Conservation (phyloP, 92 coral and sea anemone species). For the Epizoanthus rinbou region DNA sequence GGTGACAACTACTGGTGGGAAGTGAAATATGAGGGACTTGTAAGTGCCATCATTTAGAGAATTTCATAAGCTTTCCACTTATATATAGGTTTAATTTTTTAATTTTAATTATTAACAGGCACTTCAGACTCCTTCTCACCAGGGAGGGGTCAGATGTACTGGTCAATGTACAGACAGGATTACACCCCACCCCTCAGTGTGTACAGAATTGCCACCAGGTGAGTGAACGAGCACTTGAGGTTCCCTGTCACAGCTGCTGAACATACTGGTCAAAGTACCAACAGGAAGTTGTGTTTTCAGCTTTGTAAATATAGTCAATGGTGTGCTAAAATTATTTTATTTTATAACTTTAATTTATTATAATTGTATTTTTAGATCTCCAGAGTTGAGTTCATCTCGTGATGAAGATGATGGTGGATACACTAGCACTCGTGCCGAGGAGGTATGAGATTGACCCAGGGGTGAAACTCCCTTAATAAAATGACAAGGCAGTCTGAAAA, state of each 20-base stretch:
- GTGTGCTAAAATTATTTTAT: conserved; percentile 65
- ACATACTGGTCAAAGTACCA: conserved; percentile 81
- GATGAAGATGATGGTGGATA: conserved; percentile 95
- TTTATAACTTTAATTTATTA: not conserved
- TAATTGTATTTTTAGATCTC: conserved; percentile 68
- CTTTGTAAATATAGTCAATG: conserved; percentile 75
- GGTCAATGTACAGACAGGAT: conserved; percentile 84
- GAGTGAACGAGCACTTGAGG: conserved; percentile 45
- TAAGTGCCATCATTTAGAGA: no score
- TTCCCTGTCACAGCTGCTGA: conserved; percentile 63
- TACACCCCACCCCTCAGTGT: conserved; percentile 92
- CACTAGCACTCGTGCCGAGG: conserved; percentile 84
- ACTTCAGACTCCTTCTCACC: conserved; percentile 66
- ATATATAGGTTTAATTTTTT: no score
- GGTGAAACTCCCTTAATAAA: no score
- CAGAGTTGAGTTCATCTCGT: conserved; percentile 78
- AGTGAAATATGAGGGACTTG: no score
- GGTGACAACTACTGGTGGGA: no score
- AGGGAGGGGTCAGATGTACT: conserved; percentile 70
- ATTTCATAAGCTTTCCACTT: no score
- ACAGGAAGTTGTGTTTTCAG: conserved; percentile 33
- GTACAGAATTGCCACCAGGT: conserved; percentile 96
- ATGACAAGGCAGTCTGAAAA: no score
- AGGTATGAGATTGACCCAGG: conserved; percentile 47
- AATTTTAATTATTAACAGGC: no score